Conservation (phyloP, 2,888 invertebrate genomes). For the Hypselothyrea guttata region DNA sequence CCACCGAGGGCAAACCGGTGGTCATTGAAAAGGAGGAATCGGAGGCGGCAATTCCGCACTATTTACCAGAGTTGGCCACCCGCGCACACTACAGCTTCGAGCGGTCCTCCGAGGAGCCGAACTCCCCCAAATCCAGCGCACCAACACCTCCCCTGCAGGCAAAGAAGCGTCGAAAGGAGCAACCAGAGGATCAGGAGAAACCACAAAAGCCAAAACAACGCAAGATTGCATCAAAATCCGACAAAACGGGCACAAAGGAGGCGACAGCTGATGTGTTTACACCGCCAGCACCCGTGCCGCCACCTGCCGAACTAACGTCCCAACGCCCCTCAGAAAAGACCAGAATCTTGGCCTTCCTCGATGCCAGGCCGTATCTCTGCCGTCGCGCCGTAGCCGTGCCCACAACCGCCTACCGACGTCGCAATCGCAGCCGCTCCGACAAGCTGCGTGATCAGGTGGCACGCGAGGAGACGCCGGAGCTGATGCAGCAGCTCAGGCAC, state of each 20-base stretch:
- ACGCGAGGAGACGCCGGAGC: slow-evolving; percentile 58
- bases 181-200: neutral
- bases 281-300: neutral
- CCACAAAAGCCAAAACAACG: slow-evolving; percentile 5
- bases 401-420: slow-evolving; percentile 53
- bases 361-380: slow-evolving; percentile 42
- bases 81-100: slow-evolving; percentile 81
- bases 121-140: too few relatives aligned
- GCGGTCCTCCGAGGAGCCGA: slow-evolving; percentile 47
- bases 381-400: slow-evolving; percentile 75
- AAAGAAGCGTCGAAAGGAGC: slow-evolving; percentile 37
- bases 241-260: too few relatives aligned
- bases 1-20: slow-evolving; percentile 74
- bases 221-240: neutral
- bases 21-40: slow-evolving; percentile 73
- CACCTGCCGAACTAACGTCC: neutral
- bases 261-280: neutral
- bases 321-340: slow-evolving; percentile 29
- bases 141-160: slow-evolving; percentile 9
- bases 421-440: slow-evolving; percentile 64
- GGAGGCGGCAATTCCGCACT: slow-evolving; percentile 38
- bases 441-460: slow-evolving; percentile 44
- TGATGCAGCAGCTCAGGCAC: slow-evolving; percentile 55
- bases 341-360: slow-evolving; percentile 40
- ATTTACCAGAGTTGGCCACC: slow-evolving; percentile 44